These are phyloP conservation scores for Apis florea DNA, from an alignment of 1,140 invertebrate genomes.

Conservation along the genomic window DNA sequence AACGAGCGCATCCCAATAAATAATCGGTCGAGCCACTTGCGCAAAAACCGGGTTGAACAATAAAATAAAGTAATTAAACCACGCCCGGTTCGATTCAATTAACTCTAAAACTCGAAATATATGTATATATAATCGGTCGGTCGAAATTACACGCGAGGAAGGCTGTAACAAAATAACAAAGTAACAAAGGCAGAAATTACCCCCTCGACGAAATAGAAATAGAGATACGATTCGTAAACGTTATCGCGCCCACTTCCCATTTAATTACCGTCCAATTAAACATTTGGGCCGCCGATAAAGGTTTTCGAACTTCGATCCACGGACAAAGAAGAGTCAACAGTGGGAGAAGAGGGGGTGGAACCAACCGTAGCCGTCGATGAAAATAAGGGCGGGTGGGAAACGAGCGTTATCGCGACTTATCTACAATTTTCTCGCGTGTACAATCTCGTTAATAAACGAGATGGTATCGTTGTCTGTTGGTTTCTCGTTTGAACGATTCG, in stretches of 20 bases:
- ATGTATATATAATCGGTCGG: not conserved
- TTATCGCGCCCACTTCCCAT: not conserved
- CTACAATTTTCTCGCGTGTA: too few relatives aligned
- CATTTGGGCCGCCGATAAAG: not conserved
- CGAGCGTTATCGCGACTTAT: not conserved
- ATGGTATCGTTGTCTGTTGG: not conserved
- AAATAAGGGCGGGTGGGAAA: not conserved
- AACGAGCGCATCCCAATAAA: not conserved
- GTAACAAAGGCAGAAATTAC: not conserved
- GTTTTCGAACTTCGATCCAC: not conserved
- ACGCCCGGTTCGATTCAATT: slow-evolving; percentile 4
- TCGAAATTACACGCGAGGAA: not conserved
- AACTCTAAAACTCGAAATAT: not conserved
- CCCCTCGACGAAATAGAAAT: slow-evolving; percentile 7
- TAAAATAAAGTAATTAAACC: not conserved
- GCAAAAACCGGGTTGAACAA: not conserved
- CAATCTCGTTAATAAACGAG: too few relatives aligned
- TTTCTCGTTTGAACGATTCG: too few relatives aligned
- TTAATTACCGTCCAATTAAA: slow-evolving; percentile 25
- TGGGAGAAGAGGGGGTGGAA: too few relatives aligned
- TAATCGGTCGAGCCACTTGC: not conserved
- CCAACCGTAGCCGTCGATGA: not conserved
- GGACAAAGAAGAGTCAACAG: slow-evolving; percentile 16
- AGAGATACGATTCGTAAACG: slow-evolving; percentile 12
- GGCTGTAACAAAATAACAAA: not conserved